Conservation (phyloP, 2,888 invertebrate species). For the Microctonus aethiopoides region DNA sequence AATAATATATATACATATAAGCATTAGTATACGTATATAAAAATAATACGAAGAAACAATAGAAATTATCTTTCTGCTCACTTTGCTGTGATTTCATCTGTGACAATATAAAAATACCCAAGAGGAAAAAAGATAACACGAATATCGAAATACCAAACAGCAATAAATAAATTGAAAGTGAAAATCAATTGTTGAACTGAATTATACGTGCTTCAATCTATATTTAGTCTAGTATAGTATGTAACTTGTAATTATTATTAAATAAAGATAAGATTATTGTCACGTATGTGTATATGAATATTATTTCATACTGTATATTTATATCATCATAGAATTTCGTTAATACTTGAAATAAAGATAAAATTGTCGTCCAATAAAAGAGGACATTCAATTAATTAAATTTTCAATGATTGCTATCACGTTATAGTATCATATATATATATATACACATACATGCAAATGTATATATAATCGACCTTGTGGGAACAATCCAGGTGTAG, state of each 20-base stretch:
- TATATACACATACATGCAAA: neutral
- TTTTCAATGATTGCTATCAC: neutral
- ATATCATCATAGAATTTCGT: no score
- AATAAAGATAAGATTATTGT: neutral
- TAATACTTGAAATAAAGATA: neutral
- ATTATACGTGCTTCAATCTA: neutral
- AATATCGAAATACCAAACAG: no score
- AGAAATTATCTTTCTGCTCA: neutral
- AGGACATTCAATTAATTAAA: neutral
- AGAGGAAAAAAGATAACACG: neutral
- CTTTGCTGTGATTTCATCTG: neutral
- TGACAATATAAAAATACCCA: neutral
- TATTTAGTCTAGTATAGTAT: no score
- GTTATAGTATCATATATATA: neutral
- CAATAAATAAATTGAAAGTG: neutral
- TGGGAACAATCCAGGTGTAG: neutral
- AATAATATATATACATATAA: neutral
- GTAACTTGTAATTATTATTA: neutral
- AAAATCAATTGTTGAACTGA: neutral
- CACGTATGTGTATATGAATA: neutral
- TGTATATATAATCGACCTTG: neutral
- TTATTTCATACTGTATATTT: neutral
- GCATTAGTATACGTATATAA: no score
- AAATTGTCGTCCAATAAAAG: no score
- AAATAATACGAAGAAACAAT: neutral